Evolutionary conservation across 2,888 invertebrate species (phyloP).

Genomic region (Chrysotoxum bicinctum): DNA sequence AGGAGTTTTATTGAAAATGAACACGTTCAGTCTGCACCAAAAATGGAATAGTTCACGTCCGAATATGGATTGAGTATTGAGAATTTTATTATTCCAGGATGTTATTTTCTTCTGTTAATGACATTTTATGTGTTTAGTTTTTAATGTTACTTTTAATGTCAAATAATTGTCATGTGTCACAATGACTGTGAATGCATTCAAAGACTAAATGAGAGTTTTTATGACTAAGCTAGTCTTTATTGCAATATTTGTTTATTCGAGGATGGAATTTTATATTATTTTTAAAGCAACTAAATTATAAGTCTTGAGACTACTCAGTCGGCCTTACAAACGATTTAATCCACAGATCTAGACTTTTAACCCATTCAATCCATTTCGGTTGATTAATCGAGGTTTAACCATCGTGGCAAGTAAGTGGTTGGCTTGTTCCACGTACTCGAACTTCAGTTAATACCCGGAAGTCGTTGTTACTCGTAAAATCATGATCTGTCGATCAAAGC

Average conservation of each 20-base stretch:
- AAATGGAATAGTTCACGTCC: not conserved
- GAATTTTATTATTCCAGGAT: not conserved
- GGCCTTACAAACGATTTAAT: too few species aligned
- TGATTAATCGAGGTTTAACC: too few species aligned
- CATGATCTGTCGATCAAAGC: too few species aligned
- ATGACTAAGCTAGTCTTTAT: not conserved
- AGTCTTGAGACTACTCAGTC: too few species aligned
- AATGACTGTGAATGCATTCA: not conserved
- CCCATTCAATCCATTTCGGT: too few species aligned
- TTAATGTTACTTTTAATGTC: not conserved
- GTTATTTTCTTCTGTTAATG: not conserved
- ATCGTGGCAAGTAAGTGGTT: too few species aligned
- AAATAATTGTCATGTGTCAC: not conserved
- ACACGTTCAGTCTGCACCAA: not conserved
- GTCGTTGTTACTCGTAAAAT: too few species aligned
- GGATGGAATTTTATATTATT: not conserved
- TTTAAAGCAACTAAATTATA: not conserved
- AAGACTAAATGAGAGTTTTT: not conserved
- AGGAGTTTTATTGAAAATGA: not conserved
- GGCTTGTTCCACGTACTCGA: too few species aligned
- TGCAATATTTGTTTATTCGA: not conserved
- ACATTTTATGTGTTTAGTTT: not conserved
- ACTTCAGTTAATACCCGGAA: too few species aligned
- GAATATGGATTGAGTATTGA: not conserved
- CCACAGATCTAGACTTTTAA: too few species aligned